Percentiles rank a stretch among this genome's conserved stretches.
Conservation (phyloP, 2,113 vertebrate species). For the Oncorhynchus nerka region DNA sequence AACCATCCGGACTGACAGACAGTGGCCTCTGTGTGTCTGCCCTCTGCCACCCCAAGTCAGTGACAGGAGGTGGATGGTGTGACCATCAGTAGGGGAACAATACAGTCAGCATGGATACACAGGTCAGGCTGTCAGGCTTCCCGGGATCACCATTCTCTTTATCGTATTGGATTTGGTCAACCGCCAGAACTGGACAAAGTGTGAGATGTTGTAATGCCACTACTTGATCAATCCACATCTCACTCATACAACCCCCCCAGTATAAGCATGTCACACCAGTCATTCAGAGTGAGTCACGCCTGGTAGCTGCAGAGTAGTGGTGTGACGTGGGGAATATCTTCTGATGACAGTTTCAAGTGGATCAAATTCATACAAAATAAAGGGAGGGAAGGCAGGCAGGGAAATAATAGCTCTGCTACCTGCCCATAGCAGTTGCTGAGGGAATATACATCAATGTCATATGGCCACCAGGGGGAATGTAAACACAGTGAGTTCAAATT, state of each 20-base stretch:
- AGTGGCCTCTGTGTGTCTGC: conserved; percentile 41
- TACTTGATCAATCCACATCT: not conserved
- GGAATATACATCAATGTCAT: not conserved
- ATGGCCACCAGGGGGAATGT: not conserved
- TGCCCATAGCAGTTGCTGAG: not conserved
- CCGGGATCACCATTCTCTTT: not conserved
- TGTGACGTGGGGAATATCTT: not conserved
- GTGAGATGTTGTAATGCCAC: not conserved
- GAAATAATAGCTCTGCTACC: not conserved
- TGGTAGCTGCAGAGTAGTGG: not conserved
- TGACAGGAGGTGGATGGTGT: conserved; percentile 66
- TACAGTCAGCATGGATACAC: conserved; percentile 1
- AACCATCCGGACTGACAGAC: not conserved
- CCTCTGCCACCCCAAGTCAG: conserved; percentile 22
- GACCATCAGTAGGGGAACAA: conserved; percentile 26
- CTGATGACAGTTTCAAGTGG: not conserved
- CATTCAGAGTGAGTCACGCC: not conserved
- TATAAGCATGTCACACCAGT: not conserved
- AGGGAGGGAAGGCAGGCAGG: not conserved
- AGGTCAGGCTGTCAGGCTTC: not conserved
- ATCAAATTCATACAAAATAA: not conserved
- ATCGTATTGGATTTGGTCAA: not conserved
- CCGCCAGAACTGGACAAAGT: too few relatives aligned
- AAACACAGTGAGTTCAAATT: not conserved
- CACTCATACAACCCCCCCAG: not conserved